Evolutionary conservation across 2,888 invertebrate genomes (phyloP), one percentile per base, ranked within the genome.

Genomic region (Apamea monoglypha): DNA sequence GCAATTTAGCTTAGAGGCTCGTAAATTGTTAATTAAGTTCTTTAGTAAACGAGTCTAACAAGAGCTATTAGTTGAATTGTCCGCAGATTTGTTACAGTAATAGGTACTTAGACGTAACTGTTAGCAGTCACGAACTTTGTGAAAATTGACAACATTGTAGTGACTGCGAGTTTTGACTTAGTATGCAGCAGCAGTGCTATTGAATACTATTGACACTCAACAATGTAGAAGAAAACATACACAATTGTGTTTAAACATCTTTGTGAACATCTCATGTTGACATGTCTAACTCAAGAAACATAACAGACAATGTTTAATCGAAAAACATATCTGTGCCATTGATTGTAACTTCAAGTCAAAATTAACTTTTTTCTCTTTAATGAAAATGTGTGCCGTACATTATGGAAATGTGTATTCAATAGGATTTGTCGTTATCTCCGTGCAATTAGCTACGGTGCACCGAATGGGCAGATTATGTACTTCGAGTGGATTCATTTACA

Each of bases 361-460:
- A 12, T 16, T 12, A 5, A 10, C 16, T 32, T 25, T 61, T 71
- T 50, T 21, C 53, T 29, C 10, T 61, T 50, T 16, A n/a, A 16
- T 36, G 29, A 77, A 61, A 70, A 74, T n/a, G 47, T 16, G 25
- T 21, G 50, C 56, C 18, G 12, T 61, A 40, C 53, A n/a, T 74
- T 44, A 66, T 67, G 69, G 25, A 74, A 70, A 81, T 59, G 59
- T 76, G 59, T 76, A 76, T 85, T 72, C 25, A 73, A 78, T 29
- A 16, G 71, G 63, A 83, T 83, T 69, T 61, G 56, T 76, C 36
- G 72, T 81, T 82, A 85, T 82, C 85, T 82, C 21, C 53, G 53
- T 66, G 73, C 69, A 73, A 73, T 81, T 81, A 83, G 83, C 68
- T 66, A 82, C 56, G 72, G 81, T 81, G 83, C 73, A 84, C 40